Evolutionary conservation across 37 sponge, comb jelly and placozoan genomes (phyloP).

Genomic region (Dysidea cf. avara): DNA sequence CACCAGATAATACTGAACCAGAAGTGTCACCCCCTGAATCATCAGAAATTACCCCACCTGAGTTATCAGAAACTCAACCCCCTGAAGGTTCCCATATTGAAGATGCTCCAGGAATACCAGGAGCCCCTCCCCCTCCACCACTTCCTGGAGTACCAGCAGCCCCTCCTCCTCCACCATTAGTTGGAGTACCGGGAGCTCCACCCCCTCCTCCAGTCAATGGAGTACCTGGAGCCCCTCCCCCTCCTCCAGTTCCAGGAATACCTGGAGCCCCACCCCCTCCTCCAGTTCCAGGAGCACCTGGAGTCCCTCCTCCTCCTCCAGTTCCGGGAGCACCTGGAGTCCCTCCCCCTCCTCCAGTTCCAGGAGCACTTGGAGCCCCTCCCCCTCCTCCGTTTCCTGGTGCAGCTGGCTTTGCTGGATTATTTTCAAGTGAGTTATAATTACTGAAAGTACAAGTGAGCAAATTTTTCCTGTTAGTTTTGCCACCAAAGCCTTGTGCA

Average conservation of each 20-base stretch:
- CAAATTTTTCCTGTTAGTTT: no score
- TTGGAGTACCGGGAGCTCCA: background rate
- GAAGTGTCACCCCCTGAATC: background rate
- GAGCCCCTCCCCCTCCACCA: slow-evolving; percentile 5
- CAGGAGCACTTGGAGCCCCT: background rate
- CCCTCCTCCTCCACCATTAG: slow-evolving; percentile 4
- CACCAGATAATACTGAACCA: background rate
- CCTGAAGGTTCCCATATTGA: background rate
- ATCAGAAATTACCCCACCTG: no score
- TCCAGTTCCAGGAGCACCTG: background rate
- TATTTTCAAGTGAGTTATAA: background rate
- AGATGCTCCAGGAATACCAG: background rate
- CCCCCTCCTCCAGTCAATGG: background rate
- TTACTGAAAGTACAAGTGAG: no score
- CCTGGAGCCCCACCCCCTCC: slow-evolving; percentile 6
- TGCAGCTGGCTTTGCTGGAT: background rate
- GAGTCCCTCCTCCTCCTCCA: slow-evolving; percentile 21
- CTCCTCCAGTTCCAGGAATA: background rate
- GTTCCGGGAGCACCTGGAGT: slow-evolving; percentile 5
- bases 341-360: slow-evolving; percentile 35
- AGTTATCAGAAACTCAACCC: no score
- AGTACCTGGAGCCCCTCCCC: background rate
- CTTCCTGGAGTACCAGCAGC: background rate
- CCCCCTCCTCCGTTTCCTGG: slow-evolving; percentile 33
- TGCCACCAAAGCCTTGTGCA: background rate